phyloP scores from a whole-genome alignment of 2,797 vertebrate genomes.

The Petrocephalus schoutedeni region DNA sequence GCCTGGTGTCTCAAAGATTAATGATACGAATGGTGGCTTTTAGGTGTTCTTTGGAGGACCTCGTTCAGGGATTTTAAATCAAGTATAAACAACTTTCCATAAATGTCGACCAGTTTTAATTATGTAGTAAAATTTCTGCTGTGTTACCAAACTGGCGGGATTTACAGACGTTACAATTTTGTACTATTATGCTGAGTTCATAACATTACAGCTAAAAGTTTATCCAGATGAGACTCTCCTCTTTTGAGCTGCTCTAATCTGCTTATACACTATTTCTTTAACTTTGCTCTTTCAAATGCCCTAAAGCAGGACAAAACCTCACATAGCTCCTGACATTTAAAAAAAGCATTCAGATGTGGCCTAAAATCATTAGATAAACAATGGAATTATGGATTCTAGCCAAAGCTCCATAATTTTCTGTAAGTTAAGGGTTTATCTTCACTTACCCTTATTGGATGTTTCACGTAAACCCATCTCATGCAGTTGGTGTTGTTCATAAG shows the following conservation, averaged over 20 bases:
- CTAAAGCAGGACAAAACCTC: not conserved
- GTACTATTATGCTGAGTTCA: constrained; percentile 3
- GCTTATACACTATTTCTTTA: constrained; percentile 5
- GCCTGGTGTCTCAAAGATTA: not conserved
- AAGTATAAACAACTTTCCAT: constrained; percentile 1
- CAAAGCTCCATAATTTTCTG: not conserved
- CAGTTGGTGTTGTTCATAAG: constrained; percentile 9
- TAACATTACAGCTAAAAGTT: not conserved
- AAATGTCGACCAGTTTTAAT: not conserved
- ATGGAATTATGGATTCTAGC: not conserved
- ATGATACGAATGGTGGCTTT: not conserved
- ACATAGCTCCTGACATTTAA: not conserved
- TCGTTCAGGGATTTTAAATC: not conserved
- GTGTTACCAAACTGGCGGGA: constrained; percentile 4
- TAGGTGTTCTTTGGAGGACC: not conserved
- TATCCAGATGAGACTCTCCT: not conserved
- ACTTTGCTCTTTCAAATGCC: not conserved
- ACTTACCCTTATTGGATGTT: not conserved
- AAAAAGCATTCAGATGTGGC: not conserved
- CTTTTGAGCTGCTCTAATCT: not conserved
- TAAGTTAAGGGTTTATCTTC: not conserved
- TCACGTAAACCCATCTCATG: not conserved
- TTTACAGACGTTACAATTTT: not conserved
- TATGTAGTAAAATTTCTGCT: constrained; percentile 8
- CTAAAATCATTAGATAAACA: not conserved